Conservation (phyloP, 2,797 vertebrate species). For the Allobates femoralis region DNA sequence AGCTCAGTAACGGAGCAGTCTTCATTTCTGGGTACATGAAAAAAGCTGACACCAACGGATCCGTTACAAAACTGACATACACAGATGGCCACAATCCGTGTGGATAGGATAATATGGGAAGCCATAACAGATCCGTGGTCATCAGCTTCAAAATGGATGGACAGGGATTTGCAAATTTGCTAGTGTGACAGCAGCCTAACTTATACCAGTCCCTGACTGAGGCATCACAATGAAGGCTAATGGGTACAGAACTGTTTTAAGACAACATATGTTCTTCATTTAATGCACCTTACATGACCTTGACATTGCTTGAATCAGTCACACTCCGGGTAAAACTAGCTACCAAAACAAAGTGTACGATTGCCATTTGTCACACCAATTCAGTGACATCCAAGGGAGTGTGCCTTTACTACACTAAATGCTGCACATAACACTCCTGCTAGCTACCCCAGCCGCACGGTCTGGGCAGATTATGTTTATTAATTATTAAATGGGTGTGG, state of each 20-base stretch:
- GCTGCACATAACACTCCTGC: background rate
- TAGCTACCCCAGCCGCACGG: background rate
- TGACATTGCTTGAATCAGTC: constrained; percentile 47
- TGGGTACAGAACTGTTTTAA: background rate
- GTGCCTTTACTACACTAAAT: background rate
- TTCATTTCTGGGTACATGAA: too few relatives aligned
- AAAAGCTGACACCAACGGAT: too few relatives aligned
- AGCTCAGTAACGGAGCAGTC: too few relatives aligned
- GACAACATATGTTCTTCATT: constrained; percentile 43
- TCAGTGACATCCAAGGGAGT: background rate
- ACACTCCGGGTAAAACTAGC: constrained; percentile 1
- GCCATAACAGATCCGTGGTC: too few relatives aligned
- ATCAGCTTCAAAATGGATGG: too few relatives aligned
- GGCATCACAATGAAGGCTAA: background rate
- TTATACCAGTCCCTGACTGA: background rate
- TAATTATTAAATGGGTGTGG: constrained; percentile 55
- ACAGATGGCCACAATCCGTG: too few relatives aligned
- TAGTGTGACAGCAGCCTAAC: too few relatives aligned
- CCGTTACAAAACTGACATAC: too few relatives aligned
- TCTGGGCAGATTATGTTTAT: constrained; percentile 43
- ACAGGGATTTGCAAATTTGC: too few relatives aligned
- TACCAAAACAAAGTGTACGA: background rate
- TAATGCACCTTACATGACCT: constrained; percentile 58
- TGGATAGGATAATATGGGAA: too few relatives aligned
- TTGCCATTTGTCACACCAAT: background rate